A percentile compares a stretch with the other conserved stretches of the same genome.
Conservation (phyloP, 2,113 vertebrate species). For the Rhinoptilus africanus region DNA sequence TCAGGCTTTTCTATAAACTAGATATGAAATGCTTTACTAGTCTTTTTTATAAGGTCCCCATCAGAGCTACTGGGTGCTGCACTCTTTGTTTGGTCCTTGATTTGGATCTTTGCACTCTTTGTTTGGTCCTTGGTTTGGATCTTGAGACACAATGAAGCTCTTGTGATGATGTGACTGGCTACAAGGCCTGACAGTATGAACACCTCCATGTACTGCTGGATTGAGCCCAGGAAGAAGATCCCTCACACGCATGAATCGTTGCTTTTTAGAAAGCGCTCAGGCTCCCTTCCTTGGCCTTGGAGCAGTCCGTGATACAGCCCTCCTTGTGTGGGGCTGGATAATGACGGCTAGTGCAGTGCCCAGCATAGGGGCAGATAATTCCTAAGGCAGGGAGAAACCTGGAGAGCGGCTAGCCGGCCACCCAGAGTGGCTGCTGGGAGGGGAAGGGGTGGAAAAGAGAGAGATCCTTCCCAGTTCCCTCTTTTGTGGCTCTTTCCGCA, state of each 20-base stretch:
- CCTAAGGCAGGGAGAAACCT: neutral
- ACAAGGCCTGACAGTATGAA: neutral
- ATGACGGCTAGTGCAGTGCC: neutral
- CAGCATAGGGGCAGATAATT: neutral
- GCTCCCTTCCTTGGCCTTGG: neutral
- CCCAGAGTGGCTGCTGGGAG: neutral
- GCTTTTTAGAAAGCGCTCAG: neutral
- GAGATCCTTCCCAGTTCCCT: neutral
- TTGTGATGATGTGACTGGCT: neutral
- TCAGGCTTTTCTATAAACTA: neutral
- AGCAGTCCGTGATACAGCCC: neutral
- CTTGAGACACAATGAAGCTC: neutral
- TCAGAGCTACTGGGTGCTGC: neutral
- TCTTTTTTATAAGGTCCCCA: rapidly evolving
- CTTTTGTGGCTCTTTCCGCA: neutral
- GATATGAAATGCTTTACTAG: neutral
- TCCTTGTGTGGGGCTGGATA: rapidly evolving
- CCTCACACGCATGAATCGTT: neutral
- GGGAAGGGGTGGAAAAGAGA: neutral
- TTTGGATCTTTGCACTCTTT: neutral
- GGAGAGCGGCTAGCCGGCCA: neutral
- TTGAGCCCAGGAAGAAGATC: neutral
- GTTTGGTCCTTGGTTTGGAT: neutral
- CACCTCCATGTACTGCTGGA: neutral
- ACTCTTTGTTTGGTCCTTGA: neutral